Evolutionary conservation across 2,888 invertebrate genomes (phyloP).

Genomic region (Ectobius pallidus): DNA sequence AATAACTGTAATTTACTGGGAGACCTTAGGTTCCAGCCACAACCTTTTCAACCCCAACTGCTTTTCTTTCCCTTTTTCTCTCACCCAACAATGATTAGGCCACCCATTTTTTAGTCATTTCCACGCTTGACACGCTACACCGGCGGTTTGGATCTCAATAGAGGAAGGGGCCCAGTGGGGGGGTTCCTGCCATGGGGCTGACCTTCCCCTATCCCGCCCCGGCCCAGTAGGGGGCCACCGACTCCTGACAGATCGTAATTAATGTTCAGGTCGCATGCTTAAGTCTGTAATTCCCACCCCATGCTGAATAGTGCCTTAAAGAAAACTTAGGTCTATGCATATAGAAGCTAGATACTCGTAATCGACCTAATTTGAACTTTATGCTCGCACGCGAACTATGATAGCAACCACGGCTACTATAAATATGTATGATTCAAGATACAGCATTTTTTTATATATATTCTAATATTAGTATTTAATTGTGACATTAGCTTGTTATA

Average conservation of each 20-base stretch:
- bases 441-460: too few relatives aligned
- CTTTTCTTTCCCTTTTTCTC: background rate
- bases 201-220: slow-evolving; percentile 33
- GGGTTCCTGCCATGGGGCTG: slow-evolving; percentile 29
- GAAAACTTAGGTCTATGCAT: slow-evolving; percentile 7
- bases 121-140: slow-evolving; percentile 41
- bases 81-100: slow-evolving; percentile 38
- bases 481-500: too few relatives aligned
- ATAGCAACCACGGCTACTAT: too few relatives aligned
- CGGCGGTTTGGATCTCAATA: slow-evolving; percentile 40
- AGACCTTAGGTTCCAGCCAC: slow-evolving; percentile 23
- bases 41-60: slow-evolving; percentile 8
- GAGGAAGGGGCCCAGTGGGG: slow-evolving; percentile 43
- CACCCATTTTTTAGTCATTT: slow-evolving; percentile 44
- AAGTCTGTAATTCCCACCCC: slow-evolving; percentile 35
- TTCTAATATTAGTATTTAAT: too few relatives aligned
- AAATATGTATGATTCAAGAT: too few relatives aligned
- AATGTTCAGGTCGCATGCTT: slow-evolving; percentile 43
- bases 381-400: background rate
- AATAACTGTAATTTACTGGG: slow-evolving; percentile 25
- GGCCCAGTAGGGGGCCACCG: slow-evolving; percentile 36
- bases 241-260: slow-evolving; percentile 44
- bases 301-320: background rate
- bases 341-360: slow-evolving; percentile 10
- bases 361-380: slow-evolving; percentile 28